Base-by-base conservation (phyloP, 2,888 invertebrate genomes). In the Nomada ruficornis region DNA sequence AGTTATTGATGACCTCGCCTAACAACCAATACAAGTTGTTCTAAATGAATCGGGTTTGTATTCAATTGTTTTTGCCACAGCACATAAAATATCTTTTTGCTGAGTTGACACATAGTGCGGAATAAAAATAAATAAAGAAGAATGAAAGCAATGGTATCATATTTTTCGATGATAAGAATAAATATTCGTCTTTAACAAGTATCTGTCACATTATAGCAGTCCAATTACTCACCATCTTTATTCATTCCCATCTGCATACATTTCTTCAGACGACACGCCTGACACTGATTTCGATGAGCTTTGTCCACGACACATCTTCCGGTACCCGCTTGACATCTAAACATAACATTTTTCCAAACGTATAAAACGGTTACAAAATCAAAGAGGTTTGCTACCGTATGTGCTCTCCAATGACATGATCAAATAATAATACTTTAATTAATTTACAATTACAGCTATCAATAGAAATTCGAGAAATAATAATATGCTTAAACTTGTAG, bases 161-260 rank as follows among this genome's bases (percentile, higher is more conserved):
- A 67, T 64, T 50, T 73, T 52, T 20, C 52, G 54, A 23, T 18
- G 60, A 13, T 44, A 68, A 67, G 62, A 62, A 78, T 15, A 29
- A 3, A 36, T 7, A 36, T 5, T 42, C 11, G 18, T 50, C 18
- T 2, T 68, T 54, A 55, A 69, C 11, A 64, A 79, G 42, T 23
- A 55, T 65, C 44, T 44, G 15, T n/a, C 29, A 29, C 55, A n/a
- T 54, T 23, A 36, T 36, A 36, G 5, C 54, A 29, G 67, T 62
- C 50, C 47, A 63, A 47, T 60, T 67, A 95, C 98, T 96, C 95
- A 99, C 99, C 99, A 95, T 99, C 99, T 95, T 99, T 99, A 95
- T 99, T 99, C 99, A 99, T 99, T 83, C 99, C 99, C 98, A 99
- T 99, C 86, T 97, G 96, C 88, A 99, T 96, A 94, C 99, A 99